These are phyloP conservation scores for Drosophila kambysellisi DNA, from an alignment of 2,888 invertebrate species.

Conservation along the genomic window DNA sequence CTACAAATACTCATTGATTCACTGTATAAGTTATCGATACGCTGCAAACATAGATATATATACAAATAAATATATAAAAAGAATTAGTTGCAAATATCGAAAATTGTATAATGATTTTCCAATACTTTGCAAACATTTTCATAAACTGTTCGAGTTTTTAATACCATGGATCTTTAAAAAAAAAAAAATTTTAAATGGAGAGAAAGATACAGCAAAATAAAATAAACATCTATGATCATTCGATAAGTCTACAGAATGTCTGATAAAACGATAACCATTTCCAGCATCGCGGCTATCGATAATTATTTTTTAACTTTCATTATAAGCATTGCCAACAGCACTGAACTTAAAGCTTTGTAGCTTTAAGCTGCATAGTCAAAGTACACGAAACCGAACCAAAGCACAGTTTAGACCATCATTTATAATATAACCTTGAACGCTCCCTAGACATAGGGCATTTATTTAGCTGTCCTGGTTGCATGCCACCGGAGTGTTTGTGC, in stretches of 20 bases:
- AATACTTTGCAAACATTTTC: background rate
- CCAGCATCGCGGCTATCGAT: background rate
- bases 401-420: conserved; percentile 41
- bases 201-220: background rate
- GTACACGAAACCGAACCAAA: conserved; percentile 10
- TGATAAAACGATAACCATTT: background rate
- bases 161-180: background rate
- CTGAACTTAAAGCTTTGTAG: background rate
- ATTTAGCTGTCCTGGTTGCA: conserved; percentile 51
- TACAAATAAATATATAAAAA: background rate
- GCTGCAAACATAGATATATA: background rate
- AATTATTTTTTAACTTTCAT: background rate
- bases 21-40: background rate
- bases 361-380: conserved; percentile 13
- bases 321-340: background rate
- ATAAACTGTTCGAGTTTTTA: background rate
- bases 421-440: conserved; percentile 37
- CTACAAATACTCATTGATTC: too few relatives aligned
- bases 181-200: background rate
- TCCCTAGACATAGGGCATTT: conserved; percentile 49
- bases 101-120: background rate
- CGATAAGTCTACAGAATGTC: background rate
- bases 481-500: conserved; percentile 19
- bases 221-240: background rate
- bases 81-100: background rate